Base-by-base conservation (phyloP, 2,113 vertebrate genomes). In the Labeo rohita region DNA sequence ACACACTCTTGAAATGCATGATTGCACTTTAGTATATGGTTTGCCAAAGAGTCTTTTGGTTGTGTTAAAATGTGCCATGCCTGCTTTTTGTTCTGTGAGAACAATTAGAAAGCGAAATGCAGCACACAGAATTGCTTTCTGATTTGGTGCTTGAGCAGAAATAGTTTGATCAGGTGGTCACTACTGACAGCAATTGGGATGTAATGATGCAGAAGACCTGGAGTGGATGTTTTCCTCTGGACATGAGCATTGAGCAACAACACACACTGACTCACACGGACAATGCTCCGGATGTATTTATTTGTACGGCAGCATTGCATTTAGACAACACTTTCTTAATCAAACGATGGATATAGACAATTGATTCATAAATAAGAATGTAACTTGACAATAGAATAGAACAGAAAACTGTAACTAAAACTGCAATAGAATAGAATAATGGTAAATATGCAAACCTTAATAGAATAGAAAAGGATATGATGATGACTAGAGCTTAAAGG, bases 151-250 rank as follows among this genome's bases (percentile, higher is more conserved):
- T 80, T 80, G 52, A 28, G 50, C 49, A 84, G 82, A 84, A 83
- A 84, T 59, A 74, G 66, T 72, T 34, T 12, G 66, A 73, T 84
- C 68, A 84, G 50, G 66, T 74, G 82, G 28, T 73, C 50, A 54
- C 16, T 2, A 16, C 47, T 39, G 63, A 81, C 59, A 47, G 45
- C 61, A 81, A 59, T 18, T 28, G 47, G 49, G 16, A 21, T 83
- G 23, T n/a, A 70, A 54, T 70, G 63, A 84, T 72, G 50, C 18
- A 59, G 36, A 73, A 73, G 50, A 73, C 68, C 63, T 16, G 18
- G 28, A 28, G n/a, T 16, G 9, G 18, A 39, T n/a, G 13, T 73
- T 70, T 28, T 68, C 45, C 65, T 66, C 45, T 39, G 52, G 28
- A 70, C 47, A 23, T 16, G 12, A 54, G 45, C n/a, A 6, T 3